A percentile compares a stretch with the other conserved stretches of the same genome.
phyloP scores from a whole-genome alignment of 2,113 vertebrate genomes.

The Todiramphus chloris region DNA sequence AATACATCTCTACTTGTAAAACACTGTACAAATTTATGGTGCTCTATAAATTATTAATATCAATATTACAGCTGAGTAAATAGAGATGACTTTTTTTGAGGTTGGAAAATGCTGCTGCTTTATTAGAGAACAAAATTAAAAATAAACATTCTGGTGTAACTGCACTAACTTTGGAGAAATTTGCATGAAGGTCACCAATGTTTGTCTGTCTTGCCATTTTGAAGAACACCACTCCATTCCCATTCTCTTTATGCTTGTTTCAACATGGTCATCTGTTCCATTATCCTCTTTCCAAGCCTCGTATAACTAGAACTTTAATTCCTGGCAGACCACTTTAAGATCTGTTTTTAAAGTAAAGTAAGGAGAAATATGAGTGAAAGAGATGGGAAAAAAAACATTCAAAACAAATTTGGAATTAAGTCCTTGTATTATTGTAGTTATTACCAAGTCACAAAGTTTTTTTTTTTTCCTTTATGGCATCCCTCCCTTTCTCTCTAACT shows the following conservation, averaged over 20 bases:
- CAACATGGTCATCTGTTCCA: conserved; percentile 53
- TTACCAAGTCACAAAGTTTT: neutral
- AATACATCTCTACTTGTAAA: neutral
- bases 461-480: neutral
- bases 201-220: conserved; percentile 39
- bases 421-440: neutral
- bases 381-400: neutral
- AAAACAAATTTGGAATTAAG: neutral
- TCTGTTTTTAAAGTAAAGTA: neutral
- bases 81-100: conserved; percentile 47
- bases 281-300: neutral
- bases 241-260: conserved; percentile 33
- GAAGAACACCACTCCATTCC: neutral
- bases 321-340: neutral
- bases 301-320: neutral
- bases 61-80: conserved; percentile 56
- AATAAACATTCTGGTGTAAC: conserved; percentile 48
- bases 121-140: conserved; percentile 61
- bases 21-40: neutral
- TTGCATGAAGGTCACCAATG: conserved; percentile 49
- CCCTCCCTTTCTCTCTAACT: neutral
- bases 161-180: conserved; percentile 5
- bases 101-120: conserved; percentile 11
- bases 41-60: conserved; percentile 46
- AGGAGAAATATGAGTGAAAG: neutral